These are phyloP conservation scores for Trichopoda pennipes DNA, from an alignment of 2,888 invertebrate species.

Conservation along the genomic window DNA sequence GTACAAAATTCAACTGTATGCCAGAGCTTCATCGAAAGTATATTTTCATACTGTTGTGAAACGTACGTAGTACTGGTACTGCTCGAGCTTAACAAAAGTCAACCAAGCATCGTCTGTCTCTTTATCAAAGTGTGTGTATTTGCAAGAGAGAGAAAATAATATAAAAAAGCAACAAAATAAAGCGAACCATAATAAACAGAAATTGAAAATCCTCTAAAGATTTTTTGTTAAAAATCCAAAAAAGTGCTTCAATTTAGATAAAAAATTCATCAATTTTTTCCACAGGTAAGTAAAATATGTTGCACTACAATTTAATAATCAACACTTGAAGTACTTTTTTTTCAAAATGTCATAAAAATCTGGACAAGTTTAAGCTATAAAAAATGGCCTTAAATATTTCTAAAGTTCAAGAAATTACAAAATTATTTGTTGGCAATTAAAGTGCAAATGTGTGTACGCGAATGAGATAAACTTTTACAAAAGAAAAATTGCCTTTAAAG, in stretches of 20 bases:
- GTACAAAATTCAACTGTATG: constrained; percentile 59
- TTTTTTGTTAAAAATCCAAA: constrained; percentile 52
- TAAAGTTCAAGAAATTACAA: constrained; percentile 68
- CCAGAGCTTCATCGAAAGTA: constrained; percentile 46
- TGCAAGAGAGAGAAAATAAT: constrained; percentile 6
- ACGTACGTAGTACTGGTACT: constrained; percentile 58
- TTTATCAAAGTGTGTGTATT: not conserved
- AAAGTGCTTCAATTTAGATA: constrained; percentile 68
- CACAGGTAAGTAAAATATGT: constrained; percentile 73
- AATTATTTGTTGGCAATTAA: constrained; percentile 15
- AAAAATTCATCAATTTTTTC: constrained; percentile 66
- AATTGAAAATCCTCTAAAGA: constrained; percentile 51
- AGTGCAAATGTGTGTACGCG: not conserved
- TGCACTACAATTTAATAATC: constrained; percentile 70
- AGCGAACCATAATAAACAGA: constrained; percentile 62
- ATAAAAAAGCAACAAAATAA: constrained; percentile 29
- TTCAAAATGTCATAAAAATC: constrained; percentile 72
- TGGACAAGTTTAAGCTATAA: constrained; percentile 70
- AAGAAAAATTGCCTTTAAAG: not conserved
- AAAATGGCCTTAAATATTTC: constrained; percentile 63
- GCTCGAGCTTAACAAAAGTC: constrained; percentile 37
- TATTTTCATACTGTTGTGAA: constrained; percentile 58
- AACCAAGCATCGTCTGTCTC: constrained; percentile 9
- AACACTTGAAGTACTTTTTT: constrained; percentile 73
- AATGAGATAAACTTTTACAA: not conserved